Evolutionary conservation across 2,888 invertebrate species (phyloP), one percentile per base, ranked within the genome.

Genomic region (Ypsolopha sequella): DNA sequence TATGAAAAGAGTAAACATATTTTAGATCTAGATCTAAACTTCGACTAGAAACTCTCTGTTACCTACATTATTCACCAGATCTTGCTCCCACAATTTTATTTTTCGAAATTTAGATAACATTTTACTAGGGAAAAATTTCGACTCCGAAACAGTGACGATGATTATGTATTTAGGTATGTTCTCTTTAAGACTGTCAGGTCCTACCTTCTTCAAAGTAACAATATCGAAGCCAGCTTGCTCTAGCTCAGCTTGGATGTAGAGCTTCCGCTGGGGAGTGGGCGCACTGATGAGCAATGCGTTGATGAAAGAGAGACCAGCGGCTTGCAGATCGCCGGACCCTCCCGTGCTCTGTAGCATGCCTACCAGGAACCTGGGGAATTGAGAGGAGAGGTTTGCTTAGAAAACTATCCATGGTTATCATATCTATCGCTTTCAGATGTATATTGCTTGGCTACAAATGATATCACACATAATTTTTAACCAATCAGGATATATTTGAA

Each of bases 281-380:
- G 95, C 91, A 38, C 94, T 92, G 62, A 91, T 90, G 51, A 96
- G 81, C 60, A 97, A 91, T 0, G 93, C 91, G 70, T 97, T 97
- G 51, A 97, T 89, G 71, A 97, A 96, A 53, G 89, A 89, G 56
- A 97, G 87, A 0, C 96, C 96, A 4, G 94, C 92, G 3, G 93
- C 90, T 60, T 95, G 90, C 6, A 95, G 82, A 56, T 93, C 93
- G 0, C 91, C 91, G 0, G 90, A 88, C 0, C 91, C 92, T 11
- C 94, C 92, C 0, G 92, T 88, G 52, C 95, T 94, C 63, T 93
- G 92, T 53, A 97, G 88, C 90, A 96, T 96, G 1, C 96, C 96
- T 7, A 96, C 93, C 0, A 97, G 88, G 68, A 97, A 93, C 55
- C 97, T 51, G 51, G 24, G 13, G 24, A 24, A 39, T 10, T 45